Base-by-base conservation (phyloP, 2,888 invertebrate genomes). In the Cephus pygmeus region DNA sequence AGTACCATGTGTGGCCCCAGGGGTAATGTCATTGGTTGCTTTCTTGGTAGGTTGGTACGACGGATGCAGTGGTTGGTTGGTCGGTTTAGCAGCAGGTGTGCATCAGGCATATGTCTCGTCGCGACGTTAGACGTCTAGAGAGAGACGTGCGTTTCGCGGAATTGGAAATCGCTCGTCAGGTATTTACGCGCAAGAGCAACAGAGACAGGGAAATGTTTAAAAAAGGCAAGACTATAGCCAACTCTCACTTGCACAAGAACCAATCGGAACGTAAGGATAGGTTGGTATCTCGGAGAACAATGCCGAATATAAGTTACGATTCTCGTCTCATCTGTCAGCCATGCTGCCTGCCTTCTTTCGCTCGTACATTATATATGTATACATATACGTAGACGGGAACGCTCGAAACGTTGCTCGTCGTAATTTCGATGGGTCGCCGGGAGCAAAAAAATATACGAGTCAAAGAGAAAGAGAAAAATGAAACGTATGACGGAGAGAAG, bases 11-110 rank as follows among this genome's bases (percentile, higher is more conserved):
- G 23, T 23, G 40, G 6, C 40, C 15, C 6, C 0, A 23, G 40
- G 40, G 40, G 15, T 40, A 40, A 15, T 40, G 23, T 40, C 40
- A 40, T 40, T 40, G 40, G 40, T 23, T 40, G 40, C 6, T 40
- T 40, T 6, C 23, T 6, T 40, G 40, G 40, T 40, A 40, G 40
- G 40, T 40, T 23, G 40, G 0, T 23, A 40, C 40, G 75, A 35
- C 11, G 73, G 77, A 40, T 36, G 69, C 74, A 80, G 73, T 33
- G 69, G 12, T 36, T 56, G 71, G 71, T 69, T 73, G 76, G 76
- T 76, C 75, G 69, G 33, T 68, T 34, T 69, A 69, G 75, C 31
- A 35, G 40, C 40, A 40, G 40, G 40, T 40, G 40, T 40, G 30
- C 69, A 73, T 73, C 73, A 15, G 68, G 68, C 75, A 71, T 69